Percentiles rank a stretch among this genome's conserved stretches.
These are phyloP conservation scores for Hippocampus barbouri DNA, from an alignment of 2,113 vertebrate species.

Conservation along the genomic window DNA sequence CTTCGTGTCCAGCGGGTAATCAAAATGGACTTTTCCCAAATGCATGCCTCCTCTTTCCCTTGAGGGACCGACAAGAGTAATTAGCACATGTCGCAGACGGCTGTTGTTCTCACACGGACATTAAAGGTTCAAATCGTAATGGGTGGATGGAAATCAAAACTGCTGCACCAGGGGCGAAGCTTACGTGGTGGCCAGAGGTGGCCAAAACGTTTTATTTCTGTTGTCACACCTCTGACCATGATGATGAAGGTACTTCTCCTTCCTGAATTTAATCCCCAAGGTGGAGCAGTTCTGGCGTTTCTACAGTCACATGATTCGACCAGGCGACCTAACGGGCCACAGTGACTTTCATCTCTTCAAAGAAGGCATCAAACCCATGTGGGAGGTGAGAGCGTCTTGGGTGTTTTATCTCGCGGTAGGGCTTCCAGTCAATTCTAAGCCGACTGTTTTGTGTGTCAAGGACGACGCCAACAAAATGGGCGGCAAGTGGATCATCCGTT, in stretches of 20 bases:
- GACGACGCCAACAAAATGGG: conserved; percentile 82
- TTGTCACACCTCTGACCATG: neutral
- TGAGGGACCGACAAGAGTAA: too few relatives aligned
- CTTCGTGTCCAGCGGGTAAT: neutral
- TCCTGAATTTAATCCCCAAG: conserved; percentile 33
- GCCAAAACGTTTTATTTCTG: too few relatives aligned
- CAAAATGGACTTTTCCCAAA: neutral
- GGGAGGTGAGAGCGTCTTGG: conserved; percentile 68
- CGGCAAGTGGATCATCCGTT: conserved; percentile 81
- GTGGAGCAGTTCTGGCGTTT: conserved; percentile 84
- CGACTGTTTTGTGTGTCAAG: conserved; percentile 36
- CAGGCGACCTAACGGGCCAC: conserved; percentile 78
- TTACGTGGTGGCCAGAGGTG: too few relatives aligned
- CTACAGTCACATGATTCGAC: conserved; percentile 83
- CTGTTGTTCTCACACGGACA: too few relatives aligned
- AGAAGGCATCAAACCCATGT: conserved; percentile 83
- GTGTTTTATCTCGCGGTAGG: neutral
- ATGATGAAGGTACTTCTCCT: neutral
- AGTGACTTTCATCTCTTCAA: conserved; percentile 83
- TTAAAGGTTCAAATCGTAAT: too few relatives aligned
- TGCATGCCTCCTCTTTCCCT: neutral
- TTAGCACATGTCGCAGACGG: too few relatives aligned
- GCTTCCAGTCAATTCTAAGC: neutral
- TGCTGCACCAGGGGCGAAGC: too few relatives aligned
- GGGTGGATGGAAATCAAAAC: too few relatives aligned